Evolutionary conservation across 2,888 invertebrate genomes (phyloP).

Genomic region (Drosophila colorata): DNA sequence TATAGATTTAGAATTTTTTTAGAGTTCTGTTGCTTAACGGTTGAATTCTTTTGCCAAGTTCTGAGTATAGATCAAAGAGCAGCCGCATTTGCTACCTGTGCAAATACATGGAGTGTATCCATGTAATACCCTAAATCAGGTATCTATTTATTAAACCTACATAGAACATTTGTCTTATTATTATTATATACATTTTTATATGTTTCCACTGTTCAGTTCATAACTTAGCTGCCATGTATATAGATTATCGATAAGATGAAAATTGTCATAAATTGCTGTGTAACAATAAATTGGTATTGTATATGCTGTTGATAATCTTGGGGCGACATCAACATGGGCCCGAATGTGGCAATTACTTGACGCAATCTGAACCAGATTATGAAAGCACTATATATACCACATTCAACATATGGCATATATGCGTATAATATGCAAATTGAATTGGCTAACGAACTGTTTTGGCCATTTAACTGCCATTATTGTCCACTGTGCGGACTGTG

Average conservation of each 20-base stretch:
- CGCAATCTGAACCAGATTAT: conserved; percentile 49
- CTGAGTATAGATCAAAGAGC: conserved; percentile 2
- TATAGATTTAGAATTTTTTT: no score
- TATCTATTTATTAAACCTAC: no score
- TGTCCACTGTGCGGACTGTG: conserved; percentile 60
- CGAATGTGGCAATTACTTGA: conserved; percentile 44
- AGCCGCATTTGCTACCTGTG: conserved; percentile 3
- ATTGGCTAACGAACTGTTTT: conserved; percentile 64
- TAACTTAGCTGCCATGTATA: conserved; percentile 1
- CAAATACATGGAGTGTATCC: background rate
- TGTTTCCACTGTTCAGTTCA: background rate
- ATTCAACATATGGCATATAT: conserved; percentile 25
- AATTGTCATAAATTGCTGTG: conserved; percentile 27
- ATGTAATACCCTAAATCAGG: background rate
- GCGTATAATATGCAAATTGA: conserved; percentile 51
- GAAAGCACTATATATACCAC: conserved; percentile 9
- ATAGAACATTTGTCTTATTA: background rate
- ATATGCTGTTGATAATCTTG: conserved; percentile 20
- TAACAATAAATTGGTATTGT: conserved; percentile 33
- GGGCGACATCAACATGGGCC: conserved; percentile 19
- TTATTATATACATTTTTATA: background rate
- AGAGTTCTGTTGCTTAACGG: background rate
- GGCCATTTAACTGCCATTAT: conserved; percentile 71
- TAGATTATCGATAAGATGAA: conserved; percentile 36
- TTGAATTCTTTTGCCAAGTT: background rate